Conservation (phyloP, 2,797 vertebrate species). For the Loris lydekkerianus region DNA sequence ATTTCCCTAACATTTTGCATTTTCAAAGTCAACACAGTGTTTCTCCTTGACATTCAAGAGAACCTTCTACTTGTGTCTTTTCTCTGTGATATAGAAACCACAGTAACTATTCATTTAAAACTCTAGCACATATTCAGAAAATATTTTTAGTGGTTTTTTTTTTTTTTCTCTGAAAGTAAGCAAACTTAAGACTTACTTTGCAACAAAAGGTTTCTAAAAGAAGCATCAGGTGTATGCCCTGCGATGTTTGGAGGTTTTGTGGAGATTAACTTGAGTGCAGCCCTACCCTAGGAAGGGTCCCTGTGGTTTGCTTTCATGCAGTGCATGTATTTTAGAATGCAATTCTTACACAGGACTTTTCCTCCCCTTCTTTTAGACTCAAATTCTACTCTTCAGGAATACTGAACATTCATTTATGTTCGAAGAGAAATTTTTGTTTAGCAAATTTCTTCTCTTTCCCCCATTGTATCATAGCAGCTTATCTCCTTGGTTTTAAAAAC, state of each 20-base stretch:
- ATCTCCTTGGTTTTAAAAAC: background rate
- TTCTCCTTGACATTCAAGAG: background rate
- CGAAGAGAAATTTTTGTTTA: background rate
- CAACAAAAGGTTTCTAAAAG: background rate
- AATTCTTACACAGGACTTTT: background rate
- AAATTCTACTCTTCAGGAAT: background rate
- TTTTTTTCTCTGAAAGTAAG: background rate
- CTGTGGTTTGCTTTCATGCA: background rate
- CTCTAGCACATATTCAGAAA: background rate
- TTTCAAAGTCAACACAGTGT: background rate
- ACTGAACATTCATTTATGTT: background rate
- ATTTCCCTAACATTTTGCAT: background rate
- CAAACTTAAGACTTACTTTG: background rate
- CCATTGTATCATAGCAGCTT: background rate
- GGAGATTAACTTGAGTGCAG: background rate
- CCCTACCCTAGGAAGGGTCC: background rate
- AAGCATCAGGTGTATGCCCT: background rate
- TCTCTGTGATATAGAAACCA: background rate
- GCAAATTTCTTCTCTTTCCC: background rate
- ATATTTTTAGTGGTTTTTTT: background rate
- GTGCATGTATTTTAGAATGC: background rate
- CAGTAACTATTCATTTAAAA: background rate
- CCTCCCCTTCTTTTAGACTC: background rate
- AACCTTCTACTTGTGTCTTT: background rate
- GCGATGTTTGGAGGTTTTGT: background rate